Percentiles rank a stretch among this genome's conserved stretches.
phyloP scores from a whole-genome alignment of 92 coral and sea anemone species.

The Micromussa lordhowensis region DNA sequence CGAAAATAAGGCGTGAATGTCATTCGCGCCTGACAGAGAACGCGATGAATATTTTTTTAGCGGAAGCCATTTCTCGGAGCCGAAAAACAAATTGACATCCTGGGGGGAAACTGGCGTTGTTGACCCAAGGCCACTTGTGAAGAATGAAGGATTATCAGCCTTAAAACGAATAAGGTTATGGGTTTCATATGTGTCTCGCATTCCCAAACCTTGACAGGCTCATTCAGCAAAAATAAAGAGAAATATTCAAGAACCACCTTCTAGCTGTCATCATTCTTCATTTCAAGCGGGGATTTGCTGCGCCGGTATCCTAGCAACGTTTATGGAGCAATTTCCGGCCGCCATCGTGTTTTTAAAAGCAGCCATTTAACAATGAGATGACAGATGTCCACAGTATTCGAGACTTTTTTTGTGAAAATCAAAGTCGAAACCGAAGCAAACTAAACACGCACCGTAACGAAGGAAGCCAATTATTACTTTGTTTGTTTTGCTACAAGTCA shows the following conservation, averaged over 20 bases:
- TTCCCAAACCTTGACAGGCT: not conserved
- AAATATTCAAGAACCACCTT: not conserved
- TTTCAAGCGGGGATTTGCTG: not conserved
- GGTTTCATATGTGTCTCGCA: not conserved
- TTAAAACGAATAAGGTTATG: not conserved
- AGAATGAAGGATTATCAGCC: not conserved
- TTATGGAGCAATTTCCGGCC: not conserved
- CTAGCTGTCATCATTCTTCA: not conserved
- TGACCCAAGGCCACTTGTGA: not conserved
- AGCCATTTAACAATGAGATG: not conserved
- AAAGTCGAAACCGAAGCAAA: not conserved
- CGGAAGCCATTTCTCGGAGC: not conserved
- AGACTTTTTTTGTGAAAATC: not conserved
- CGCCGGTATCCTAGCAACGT: not conserved
- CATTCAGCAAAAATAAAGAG: not conserved
- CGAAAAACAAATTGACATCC: not conserved
- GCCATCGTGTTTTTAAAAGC: not conserved
- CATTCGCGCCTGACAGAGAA: not conserved
- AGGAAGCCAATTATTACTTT: not conserved
- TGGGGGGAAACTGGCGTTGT: not conserved
- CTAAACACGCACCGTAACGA: not conserved
- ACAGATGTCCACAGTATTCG: not conserved
- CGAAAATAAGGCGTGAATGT: not conserved
- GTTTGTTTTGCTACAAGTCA: not conserved
- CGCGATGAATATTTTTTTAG: not conserved